A percentile compares a stretch with the other conserved stretches of the same genome.
phyloP scores from a whole-genome alignment of 2,888 invertebrate genomes.

The Leptogaster cylindrica region DNA sequence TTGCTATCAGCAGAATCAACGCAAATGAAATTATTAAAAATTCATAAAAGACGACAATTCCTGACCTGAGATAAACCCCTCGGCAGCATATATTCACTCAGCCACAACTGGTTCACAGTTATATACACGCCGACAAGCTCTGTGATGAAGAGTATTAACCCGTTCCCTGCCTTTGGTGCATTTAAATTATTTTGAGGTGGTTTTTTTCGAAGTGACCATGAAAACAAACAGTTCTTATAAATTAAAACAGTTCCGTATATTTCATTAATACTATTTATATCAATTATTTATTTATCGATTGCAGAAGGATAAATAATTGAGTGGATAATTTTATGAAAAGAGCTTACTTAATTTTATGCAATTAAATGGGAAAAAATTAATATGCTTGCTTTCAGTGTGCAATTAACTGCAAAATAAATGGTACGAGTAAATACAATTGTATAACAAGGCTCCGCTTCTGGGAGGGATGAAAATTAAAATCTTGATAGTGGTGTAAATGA shows the following conservation, averaged over 20 bases:
- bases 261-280: background rate
- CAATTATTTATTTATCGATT: too few relatives aligned
- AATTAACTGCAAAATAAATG: too few relatives aligned
- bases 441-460: too few relatives aligned
- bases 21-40: slow-evolving; percentile 35
- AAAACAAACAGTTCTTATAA: background rate
- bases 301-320: too few relatives aligned
- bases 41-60: background rate
- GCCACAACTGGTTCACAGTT: background rate
- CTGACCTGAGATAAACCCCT: background rate
- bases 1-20: slow-evolving; percentile 12
- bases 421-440: too few relatives aligned
- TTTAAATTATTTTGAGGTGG: slow-evolving; percentile 1
- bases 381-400: too few relatives aligned
- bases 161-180: background rate
- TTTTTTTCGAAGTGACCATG: too few relatives aligned
- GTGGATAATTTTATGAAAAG: background rate
- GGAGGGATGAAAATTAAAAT: too few relatives aligned
- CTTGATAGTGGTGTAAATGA: too few relatives aligned
- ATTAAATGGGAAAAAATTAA: too few relatives aligned
- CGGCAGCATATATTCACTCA: background rate
- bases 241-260: background rate
- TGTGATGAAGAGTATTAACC: background rate
- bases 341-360: background rate
- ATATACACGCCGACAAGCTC: background rate